phyloP scores from a whole-genome alignment of 2,888 invertebrate genomes.

The Lordiphosa fenestrarum region DNA sequence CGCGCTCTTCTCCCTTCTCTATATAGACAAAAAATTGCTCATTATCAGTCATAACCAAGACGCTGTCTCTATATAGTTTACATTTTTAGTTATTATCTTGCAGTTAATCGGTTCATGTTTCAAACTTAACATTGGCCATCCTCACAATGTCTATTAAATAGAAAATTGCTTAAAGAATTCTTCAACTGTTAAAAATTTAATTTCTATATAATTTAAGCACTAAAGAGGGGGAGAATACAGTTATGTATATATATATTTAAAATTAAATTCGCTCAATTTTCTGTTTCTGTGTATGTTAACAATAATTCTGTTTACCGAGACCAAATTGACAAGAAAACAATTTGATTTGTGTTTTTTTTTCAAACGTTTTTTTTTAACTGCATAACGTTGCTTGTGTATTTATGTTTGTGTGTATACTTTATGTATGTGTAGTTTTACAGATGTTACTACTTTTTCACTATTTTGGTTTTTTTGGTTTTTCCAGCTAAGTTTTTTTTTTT shows the following conservation, averaged over 20 bases:
- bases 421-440: slow-evolving; percentile 17
- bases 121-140: slow-evolving; percentile 27
- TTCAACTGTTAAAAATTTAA: slow-evolving; percentile 23
- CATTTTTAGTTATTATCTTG: slow-evolving; percentile 27
- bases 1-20: background rate
- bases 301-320: slow-evolving; percentile 20
- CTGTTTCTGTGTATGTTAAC: slow-evolving; percentile 33
- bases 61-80: slow-evolving; percentile 32
- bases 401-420: slow-evolving; percentile 9
- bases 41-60: slow-evolving; percentile 53
- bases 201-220: slow-evolving; percentile 18
- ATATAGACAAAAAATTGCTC: slow-evolving; percentile 43
- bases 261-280: slow-evolving; percentile 66
- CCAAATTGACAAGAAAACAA: slow-evolving; percentile 40
- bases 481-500: background rate
- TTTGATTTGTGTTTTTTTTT: slow-evolving; percentile 10
- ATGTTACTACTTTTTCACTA: slow-evolving; percentile 2
- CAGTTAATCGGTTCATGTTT: slow-evolving; percentile 20
- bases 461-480: background rate
- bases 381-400: slow-evolving; percentile 1
- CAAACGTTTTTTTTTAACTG: slow-evolving; percentile 3
- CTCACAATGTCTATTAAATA: slow-evolving; percentile 62
- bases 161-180: slow-evolving; percentile 66
- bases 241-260: slow-evolving; percentile 48
- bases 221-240: slow-evolving; percentile 14